A percentile compares a stretch with the other conserved stretches of the same genome.
phyloP scores from a whole-genome alignment of 2,888 invertebrate genomes.

The Invenusta paracnida region DNA sequence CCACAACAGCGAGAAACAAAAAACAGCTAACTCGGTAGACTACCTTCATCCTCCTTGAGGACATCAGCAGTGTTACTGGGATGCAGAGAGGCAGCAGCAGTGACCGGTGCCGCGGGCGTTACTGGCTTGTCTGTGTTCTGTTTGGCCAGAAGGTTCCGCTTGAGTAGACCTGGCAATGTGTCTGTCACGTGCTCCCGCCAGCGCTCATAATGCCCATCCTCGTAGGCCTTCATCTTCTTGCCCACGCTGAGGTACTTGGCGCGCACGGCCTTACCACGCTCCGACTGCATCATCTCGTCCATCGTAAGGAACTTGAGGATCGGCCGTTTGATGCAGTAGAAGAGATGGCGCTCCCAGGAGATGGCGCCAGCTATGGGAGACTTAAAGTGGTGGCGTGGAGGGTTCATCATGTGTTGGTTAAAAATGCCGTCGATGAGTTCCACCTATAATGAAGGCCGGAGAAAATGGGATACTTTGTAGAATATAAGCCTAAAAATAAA shows the following conservation, averaged over 20 bases:
- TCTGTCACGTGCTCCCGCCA: slow-evolving; percentile 69
- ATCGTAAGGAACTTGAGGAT: slow-evolving; percentile 75
- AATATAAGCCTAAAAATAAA: too few species aligned
- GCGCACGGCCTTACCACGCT: slow-evolving; percentile 66
- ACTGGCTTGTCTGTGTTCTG: slow-evolving; percentile 32
- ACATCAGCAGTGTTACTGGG: background rate
- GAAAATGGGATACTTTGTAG: slow-evolving; percentile 38
- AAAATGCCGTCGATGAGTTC: slow-evolving; percentile 55
- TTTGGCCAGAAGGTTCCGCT: slow-evolving; percentile 55
- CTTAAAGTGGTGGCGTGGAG: slow-evolving; percentile 72
- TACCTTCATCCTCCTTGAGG: background rate
- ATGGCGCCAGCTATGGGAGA: slow-evolving; percentile 78
- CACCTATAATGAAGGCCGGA: slow-evolving; percentile 19
- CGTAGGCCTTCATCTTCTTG: slow-evolving; percentile 72
- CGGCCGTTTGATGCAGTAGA: slow-evolving; percentile 74
- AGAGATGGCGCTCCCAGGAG: slow-evolving; percentile 76
- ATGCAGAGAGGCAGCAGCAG: background rate
- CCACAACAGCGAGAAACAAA: too few species aligned
- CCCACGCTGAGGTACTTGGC: slow-evolving; percentile 71
- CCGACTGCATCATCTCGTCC: slow-evolving; percentile 71
- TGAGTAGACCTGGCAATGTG: slow-evolving; percentile 65
- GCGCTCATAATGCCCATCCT: slow-evolving; percentile 70
- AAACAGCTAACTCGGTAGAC: too few species aligned
- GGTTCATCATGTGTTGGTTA: slow-evolving; percentile 61
- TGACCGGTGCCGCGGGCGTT: background rate